Evolutionary conservation across 1,140 invertebrate species (phyloP), one percentile per base, ranked within the genome.

Genomic region (Saccostrea echinata): DNA sequence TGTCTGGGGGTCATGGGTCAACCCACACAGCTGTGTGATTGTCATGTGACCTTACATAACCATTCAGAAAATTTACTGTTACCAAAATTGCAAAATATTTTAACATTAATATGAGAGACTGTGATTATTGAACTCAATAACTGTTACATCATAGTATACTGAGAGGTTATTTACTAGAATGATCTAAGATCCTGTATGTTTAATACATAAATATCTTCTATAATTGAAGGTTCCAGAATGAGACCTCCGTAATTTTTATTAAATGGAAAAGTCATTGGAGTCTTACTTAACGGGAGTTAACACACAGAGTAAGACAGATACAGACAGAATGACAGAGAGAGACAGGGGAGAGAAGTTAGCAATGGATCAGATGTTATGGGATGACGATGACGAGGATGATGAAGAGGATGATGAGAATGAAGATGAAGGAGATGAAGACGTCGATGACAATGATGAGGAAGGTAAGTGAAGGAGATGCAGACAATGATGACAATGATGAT

Each of bases 371-470:
- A 24, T 76, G 11, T 16, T 76, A 3, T 30, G 24, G 11, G 68
- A 76, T 27, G 68, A 76, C 2, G 68, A 76, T 4, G 68, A 76
- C 4, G 68, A 71, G 30, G 68, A 76, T 33, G 68, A 35, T 55
- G 88, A 89, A 4, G 87, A 88, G 76, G 85, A 87, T 30, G 71
- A 89, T 13, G 87, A 88, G 76, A 85, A 87, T 30, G 71, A 86
- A 16, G 88, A 89, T 57, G 86, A 85, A n/a, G 57, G 61, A n/a
- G 88, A 87, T 89, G 90, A 90, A 16, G 90, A 88, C 24, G 51
- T 68, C 16, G 88, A 87, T 89, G 90, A 90, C 11, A 89, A 88
- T 52, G 84, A 90, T 57, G 88, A 90, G 76, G 88, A 88, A 43
- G 43, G 43, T 43, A 21, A 90, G 92, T 84, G 89, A 89, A 68